A percentile compares a stretch with the other conserved stretches of the same genome.
These are phyloP conservation scores for Mycteria americana DNA, from an alignment of 2,797 vertebrate genomes.

Conservation along the genomic window DNA sequence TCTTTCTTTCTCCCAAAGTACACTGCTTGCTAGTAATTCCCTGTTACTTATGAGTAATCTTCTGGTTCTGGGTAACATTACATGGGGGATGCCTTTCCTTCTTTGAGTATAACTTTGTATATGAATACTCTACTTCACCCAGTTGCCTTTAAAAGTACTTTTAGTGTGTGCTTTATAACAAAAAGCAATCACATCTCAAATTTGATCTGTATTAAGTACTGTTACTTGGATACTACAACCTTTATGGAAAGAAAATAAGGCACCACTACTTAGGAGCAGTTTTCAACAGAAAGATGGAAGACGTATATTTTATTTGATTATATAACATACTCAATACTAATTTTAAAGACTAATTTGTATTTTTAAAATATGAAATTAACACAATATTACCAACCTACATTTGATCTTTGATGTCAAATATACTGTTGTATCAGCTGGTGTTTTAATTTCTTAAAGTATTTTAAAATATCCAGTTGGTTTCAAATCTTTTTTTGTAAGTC, in stretches of 20 bases:
- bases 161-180: background rate
- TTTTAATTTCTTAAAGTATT: background rate
- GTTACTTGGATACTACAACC: background rate
- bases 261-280: background rate
- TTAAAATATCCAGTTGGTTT: background rate
- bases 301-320: background rate
- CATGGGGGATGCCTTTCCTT: background rate
- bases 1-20: background rate
- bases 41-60: background rate
- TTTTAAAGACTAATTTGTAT: background rate
- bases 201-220: background rate
- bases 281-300: background rate
- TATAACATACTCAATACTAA: background rate
- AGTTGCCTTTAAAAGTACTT: background rate
- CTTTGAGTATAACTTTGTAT: background rate
- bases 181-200: background rate
- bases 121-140: background rate
- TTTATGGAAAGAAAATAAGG: background rate
- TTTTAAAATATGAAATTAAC: background rate
- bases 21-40: background rate
- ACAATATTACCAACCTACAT: background rate
- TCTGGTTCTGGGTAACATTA: background rate
- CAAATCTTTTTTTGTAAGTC: background rate
- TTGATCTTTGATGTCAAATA: background rate
- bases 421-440: background rate